Conservation (phyloP, 1,140 invertebrate species). For the Hydropsyche tenuis region DNA sequence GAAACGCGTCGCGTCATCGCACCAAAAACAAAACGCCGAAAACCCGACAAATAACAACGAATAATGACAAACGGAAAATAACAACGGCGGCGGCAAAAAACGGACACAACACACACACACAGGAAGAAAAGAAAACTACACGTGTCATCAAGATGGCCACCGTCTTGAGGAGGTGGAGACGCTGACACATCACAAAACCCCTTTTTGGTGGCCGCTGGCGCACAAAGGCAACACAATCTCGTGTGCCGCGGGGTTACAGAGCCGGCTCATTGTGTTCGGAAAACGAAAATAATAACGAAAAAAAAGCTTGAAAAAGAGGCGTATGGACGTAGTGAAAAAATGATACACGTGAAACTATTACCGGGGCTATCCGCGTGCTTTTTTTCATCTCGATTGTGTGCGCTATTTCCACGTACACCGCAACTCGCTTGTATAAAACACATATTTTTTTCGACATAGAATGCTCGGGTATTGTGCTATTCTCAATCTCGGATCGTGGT, state of each 20-base stretch:
- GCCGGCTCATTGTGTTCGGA: slow-evolving; percentile 6
- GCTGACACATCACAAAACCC: slow-evolving; percentile 23
- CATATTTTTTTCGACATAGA: not conserved
- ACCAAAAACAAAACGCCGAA: not conserved
- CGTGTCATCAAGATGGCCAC: slow-evolving; percentile 39
- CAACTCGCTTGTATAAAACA: not conserved
- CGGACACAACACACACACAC: not conserved
- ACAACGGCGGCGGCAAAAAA: not conserved
- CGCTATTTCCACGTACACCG: not conserved
- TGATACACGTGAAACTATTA: not conserved
- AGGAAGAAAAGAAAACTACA: slow-evolving; percentile 15
- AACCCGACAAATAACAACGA: too few species aligned
- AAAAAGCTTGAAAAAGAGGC: not conserved
- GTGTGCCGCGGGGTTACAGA: not conserved
- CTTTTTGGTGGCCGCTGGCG: slow-evolving; percentile 4
- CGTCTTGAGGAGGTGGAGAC: slow-evolving; percentile 32
- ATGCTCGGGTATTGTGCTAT: too few species aligned
- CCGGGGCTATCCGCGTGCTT: not conserved
- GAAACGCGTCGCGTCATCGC: not conserved
- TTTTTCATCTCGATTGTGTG: not conserved
- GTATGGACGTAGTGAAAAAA: not conserved
- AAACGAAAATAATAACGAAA: not conserved
- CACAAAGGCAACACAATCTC: slow-evolving; percentile 34
- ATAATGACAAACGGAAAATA: too few species aligned
- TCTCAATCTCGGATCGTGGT: not conserved